Evolutionary conservation across 2,113 vertebrate genomes (phyloP), one percentile per base, ranked within the genome.

Genomic region (Catharus fuscescens): DNA sequence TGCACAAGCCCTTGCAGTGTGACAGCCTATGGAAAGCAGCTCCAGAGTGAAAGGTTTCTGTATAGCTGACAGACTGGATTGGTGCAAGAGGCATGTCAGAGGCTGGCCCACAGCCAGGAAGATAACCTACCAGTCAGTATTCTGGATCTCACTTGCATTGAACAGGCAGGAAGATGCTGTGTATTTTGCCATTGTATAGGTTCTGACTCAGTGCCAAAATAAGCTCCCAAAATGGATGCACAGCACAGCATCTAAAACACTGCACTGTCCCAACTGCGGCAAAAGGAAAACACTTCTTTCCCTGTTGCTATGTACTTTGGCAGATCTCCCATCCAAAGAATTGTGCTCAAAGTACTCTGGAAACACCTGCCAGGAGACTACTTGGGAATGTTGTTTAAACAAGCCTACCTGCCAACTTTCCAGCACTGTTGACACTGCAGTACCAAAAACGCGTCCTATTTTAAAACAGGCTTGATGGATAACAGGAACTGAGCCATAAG

Each of bases 291-390:
- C 82, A 96, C 73, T 93, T 95, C 91, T 95, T 80, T 48, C 71
- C 62, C 92, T 85, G 97, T 98, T 98, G 97, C 97, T 98, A 98
- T 98, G 97, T 98, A 96, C 95, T 92, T 97, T 98, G 98, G 98
- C 98, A 98, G 80, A 85, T 89, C 85, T 96, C 97, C 98, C 98
- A 95, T 93, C 93, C 95, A 95, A 97, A 98, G 97, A 97, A 97
- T 96, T 97, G 93, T 98, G 97, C 97, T 98, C 96, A 96, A 96
- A 97, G 98, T 96, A 93, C 96, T 97, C 95, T 98, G 98, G 97
- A 98, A 98, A 98, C 98, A 98, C 98, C 97, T 98, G 98, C 98
- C 98, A 98, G 97, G 95, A 98, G 96, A 97, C 97, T 98, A 94
- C 97, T 98, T 97, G 97, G 98, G 97, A 98, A 96, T 91, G 95